phyloP scores from a whole-genome alignment of 2,797 vertebrate species.

The Muraenolepis orangiensis region DNA sequence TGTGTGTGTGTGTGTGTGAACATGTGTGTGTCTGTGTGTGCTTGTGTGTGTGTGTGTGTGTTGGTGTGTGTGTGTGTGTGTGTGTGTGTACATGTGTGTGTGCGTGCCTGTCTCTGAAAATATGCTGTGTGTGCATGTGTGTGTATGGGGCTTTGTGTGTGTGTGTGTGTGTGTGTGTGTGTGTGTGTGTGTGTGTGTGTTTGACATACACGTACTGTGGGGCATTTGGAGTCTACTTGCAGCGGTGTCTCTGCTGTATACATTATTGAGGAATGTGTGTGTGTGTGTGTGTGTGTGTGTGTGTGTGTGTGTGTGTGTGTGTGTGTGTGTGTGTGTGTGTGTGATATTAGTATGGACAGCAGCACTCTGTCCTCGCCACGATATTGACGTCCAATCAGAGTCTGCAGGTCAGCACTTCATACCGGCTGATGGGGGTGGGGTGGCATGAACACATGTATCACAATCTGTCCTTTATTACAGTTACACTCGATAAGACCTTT shows the following conservation, averaged over 20 bases:
- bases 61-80: not conserved
- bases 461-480: not conserved
- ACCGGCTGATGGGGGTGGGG: slow-evolving; percentile 29
- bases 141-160: not conserved
- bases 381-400: slow-evolving; percentile 66
- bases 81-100: not conserved
- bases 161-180: slow-evolving; percentile 3
- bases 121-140: no score
- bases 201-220: not conserved
- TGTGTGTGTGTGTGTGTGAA: not conserved
- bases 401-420: slow-evolving; percentile 63
- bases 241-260: slow-evolving; percentile 16
- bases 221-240: slow-evolving; percentile 19
- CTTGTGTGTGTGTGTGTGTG: not conserved
- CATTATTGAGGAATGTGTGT: slow-evolving; percentile 37
- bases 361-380: slow-evolving; percentile 53
- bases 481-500: not conserved
- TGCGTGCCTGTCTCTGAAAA: not conserved
- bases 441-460: slow-evolving; percentile 1
- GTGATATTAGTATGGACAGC: slow-evolving; percentile 55
- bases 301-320: not conserved
- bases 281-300: no score
- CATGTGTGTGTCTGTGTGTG: not conserved
- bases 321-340: slow-evolving; percentile 10
- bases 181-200: slow-evolving; percentile 4